Conservation (phyloP, 2,113 vertebrate genomes). For the Tragelaphus strepsiceros region DNA sequence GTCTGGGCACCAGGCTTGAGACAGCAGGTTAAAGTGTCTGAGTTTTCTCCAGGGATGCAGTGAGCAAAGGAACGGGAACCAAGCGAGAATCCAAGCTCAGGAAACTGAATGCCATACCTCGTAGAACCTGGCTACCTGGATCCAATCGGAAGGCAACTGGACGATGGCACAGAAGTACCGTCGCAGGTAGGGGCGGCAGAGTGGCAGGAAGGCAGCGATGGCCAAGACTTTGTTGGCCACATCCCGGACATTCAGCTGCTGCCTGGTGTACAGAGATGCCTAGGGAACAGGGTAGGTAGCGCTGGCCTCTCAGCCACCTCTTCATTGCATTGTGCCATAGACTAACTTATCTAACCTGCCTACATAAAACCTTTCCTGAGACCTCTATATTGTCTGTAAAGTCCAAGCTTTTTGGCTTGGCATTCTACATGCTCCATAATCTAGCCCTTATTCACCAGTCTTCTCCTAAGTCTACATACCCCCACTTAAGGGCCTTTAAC, state of each 20-base stretch:
- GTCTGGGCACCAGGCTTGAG: not conserved
- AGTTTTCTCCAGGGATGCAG: not conserved
- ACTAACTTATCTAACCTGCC: not conserved
- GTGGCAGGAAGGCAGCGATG: conserved; percentile 80
- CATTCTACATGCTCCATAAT: not conserved
- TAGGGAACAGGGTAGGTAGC: conserved; percentile 49
- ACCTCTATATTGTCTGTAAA: not conserved
- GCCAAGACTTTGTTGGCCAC: conserved; percentile 89
- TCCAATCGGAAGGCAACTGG: conserved; percentile 92
- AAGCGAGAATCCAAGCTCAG: not conserved
- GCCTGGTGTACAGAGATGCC: conserved; percentile 89
- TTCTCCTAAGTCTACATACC: not conserved
- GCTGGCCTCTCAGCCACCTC: not conserved
- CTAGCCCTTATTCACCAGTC: not conserved
- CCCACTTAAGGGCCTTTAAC: not conserved
- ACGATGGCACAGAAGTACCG: conserved; percentile 86
- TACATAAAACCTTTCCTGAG: not conserved
- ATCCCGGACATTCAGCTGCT: conserved; percentile 89
- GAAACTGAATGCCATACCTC: conserved; percentile 61
- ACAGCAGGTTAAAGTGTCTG: not conserved
- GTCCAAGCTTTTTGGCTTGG: not conserved
- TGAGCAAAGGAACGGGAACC: not conserved
- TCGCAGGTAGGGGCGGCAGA: conserved; percentile 84
- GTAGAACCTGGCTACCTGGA: conserved; percentile 86
- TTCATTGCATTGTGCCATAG: not conserved